Evolutionary conservation across 53 echinoderm and acorn worm genomes (phyloP).

Genomic region (Crossaster papposus): DNA sequence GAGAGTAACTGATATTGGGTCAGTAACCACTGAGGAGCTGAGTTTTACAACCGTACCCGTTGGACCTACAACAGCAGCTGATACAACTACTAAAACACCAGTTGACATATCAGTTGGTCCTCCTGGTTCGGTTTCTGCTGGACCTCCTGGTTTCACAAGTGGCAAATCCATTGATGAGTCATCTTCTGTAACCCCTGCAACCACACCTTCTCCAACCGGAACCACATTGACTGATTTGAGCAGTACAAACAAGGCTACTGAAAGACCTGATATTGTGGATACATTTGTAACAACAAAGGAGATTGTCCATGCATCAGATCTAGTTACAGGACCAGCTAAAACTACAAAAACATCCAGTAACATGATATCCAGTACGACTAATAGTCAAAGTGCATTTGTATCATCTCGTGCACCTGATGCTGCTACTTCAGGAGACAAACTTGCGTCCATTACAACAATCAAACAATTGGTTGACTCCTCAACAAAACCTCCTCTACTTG

Average conservation of each 20-base stretch:
- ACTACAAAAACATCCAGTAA: background rate
- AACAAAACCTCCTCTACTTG: no score
- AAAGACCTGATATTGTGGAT: background rate
- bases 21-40: background rate
- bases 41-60: background rate
- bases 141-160: background rate
- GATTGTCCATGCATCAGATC: no score
- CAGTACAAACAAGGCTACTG: background rate
- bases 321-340: background rate
- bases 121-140: background rate
- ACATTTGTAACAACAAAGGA: no score
- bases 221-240: background rate
- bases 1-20: background rate
- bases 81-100: background rate
- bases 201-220: background rate
- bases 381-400: background rate
- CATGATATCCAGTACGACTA: background rate
- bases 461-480: background rate
- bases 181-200: background rate
- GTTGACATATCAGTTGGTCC: background rate
- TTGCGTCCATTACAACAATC: background rate
- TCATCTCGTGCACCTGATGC: background rate
- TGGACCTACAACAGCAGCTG: background rate
- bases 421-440: background rate
- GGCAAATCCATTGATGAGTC: background rate